Base-by-base conservation (phyloP, 1,140 invertebrate species). In the Pentalonia nigronervosa region DNA sequence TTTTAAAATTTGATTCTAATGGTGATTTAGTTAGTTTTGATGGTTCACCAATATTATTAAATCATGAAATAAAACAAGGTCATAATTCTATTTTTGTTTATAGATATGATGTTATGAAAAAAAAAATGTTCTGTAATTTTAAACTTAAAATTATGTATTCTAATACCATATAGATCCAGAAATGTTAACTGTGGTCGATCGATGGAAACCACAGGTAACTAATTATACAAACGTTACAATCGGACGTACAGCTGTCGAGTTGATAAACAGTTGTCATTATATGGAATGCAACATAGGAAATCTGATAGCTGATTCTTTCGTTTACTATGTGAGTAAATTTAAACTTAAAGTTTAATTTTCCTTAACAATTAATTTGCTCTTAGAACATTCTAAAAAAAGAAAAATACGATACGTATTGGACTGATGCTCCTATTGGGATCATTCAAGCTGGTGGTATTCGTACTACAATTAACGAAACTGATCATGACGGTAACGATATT, bases 231-330 rank as follows among this genome's bases (percentile, higher is more conserved):
- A 89, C 25, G n/a, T 93, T 30, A 88, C 67, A 95, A 95, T 98
- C 41, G 98, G 97, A 2, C 95, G 95, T 25, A 97, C 96, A 2
- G 96, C 96, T 91, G 96, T 97, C 1, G 96, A 97, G 36, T 95
- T 98, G 30, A 96, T 97, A 93, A 97, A 96, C 20, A 95, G 95
- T 11, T 98, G 98, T 94, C 96, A 98, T 95, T 94, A 95, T 86
- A 94, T 94, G 76, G 98, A 99, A 95, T 99, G 98, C 95, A 98
- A 98, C 95, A 95, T 98, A 86, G 98, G 98, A 76, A 98, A 98
- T 95, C 94, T 98, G 1, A 96, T 98, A 86, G 96, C 97, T 0
- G 98, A 98, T 94, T 96, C 97, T 14, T 96, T 98, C 94, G 95
- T 97, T 48, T 94, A 96, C 94, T 95, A 96, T 94, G 96, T 96